A percentile compares a stretch with the other conserved stretches of the same genome.
phyloP scores from a whole-genome alignment of 2,888 invertebrate genomes.

The Anarsia innoxiella region DNA sequence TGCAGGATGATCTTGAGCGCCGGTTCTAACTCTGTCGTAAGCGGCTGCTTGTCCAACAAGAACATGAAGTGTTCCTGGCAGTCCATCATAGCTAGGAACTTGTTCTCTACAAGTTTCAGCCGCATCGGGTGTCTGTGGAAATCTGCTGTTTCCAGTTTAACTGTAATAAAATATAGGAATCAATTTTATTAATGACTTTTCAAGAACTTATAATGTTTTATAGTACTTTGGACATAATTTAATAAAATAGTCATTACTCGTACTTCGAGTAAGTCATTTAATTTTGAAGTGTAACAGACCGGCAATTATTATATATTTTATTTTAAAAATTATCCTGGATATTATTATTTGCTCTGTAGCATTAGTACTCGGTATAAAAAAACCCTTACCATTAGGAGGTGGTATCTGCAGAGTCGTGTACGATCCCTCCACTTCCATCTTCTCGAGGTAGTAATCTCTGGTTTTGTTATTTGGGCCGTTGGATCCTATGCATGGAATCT shows the following conservation, averaged over 20 bases:
- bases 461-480: conserved; percentile 28
- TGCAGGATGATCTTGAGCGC: conserved; percentile 46
- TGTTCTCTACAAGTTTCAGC: conserved; percentile 45
- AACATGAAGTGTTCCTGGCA: conserved; percentile 57
- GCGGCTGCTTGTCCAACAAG: conserved; percentile 44
- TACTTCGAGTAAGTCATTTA: too few species aligned
- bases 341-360: too few species aligned
- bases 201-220: too few species aligned
- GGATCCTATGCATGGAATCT: conserved; percentile 47
- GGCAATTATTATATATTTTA: too few species aligned
- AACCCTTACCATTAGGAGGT: conserved; percentile 36
- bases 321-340: too few species aligned
- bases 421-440: conserved; percentile 45
- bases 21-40: conserved; percentile 37
- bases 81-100: conserved; percentile 58
- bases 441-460: conserved; percentile 48
- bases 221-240: too few species aligned
- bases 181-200: too few species aligned
- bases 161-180: too few species aligned
- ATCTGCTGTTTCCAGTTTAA: conserved; percentile 25
- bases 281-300: too few species aligned
- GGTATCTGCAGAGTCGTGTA: conserved; percentile 55
- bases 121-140: conserved; percentile 55
- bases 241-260: too few species aligned
- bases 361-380: too few species aligned